Percentiles rank a stretch among this genome's conserved stretches.
phyloP scores from a whole-genome alignment of 2,888 invertebrate species.

The Eulithis prunata region DNA sequence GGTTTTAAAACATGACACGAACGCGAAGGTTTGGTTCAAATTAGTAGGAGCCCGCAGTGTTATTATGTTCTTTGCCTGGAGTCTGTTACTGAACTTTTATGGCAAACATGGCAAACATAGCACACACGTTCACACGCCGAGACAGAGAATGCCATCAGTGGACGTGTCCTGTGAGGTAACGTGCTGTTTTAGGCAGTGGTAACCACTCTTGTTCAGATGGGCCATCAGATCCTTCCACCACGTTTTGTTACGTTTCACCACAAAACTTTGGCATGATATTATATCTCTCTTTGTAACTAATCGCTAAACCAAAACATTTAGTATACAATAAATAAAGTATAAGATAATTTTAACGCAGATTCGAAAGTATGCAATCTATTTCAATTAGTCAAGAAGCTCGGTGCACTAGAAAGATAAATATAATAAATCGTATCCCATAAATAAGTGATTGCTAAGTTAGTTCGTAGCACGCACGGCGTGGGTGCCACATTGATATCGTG shows the following conservation, averaged over 20 bases:
- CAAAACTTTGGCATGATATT: not conserved
- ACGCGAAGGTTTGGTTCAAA: constrained; percentile 1
- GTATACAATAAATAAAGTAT: not conserved
- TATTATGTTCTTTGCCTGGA: not conserved
- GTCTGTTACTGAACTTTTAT: too few species aligned
- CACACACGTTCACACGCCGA: too few species aligned
- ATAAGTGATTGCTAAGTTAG: constrained; percentile 47
- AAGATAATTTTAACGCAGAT: not conserved
- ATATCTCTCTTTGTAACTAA: not conserved
- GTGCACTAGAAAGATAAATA: constrained; percentile 33
- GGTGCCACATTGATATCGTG: constrained; percentile 46
- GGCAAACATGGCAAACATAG: too few species aligned
- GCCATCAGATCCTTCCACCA: too few species aligned
- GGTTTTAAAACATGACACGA: constrained; percentile 13
- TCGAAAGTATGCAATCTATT: constrained; percentile 13
- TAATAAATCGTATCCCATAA: constrained; percentile 50
- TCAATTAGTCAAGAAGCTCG: constrained; percentile 25
- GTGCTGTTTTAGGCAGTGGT: too few species aligned
- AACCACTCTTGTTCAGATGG: too few species aligned
- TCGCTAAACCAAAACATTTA: not conserved
- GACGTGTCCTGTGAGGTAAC: too few species aligned
- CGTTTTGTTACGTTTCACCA: too few species aligned
- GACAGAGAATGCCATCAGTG: too few species aligned
- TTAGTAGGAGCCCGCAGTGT: not conserved
- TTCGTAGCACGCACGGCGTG: constrained; percentile 48